Conservation (phyloP, 2,797 vertebrate species). For the Anguilla marmorata region DNA sequence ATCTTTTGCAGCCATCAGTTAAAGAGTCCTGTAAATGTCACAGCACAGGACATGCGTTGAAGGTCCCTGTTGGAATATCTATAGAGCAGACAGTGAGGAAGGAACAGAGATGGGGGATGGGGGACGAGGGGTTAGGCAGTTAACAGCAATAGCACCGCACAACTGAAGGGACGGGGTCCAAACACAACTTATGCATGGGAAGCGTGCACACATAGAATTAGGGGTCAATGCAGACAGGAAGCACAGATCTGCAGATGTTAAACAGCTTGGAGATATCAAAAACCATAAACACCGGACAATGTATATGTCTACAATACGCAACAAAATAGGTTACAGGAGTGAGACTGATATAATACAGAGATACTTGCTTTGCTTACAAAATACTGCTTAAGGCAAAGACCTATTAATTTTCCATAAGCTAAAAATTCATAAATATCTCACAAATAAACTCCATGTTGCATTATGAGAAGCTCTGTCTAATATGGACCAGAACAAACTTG, state of each 20-base stretch:
- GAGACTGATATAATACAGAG: not conserved
- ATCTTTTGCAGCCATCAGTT: constrained; percentile 22
- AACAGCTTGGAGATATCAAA: constrained; percentile 71
- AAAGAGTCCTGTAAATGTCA: constrained; percentile 32
- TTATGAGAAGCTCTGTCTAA: not conserved
- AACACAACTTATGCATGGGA: not conserved
- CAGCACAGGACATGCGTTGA: not conserved
- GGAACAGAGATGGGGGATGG: not conserved
- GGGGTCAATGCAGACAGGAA: constrained; percentile 56
- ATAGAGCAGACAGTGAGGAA: constrained; percentile 39
- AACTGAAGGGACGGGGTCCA: not conserved
- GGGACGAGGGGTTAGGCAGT: constrained; percentile 42
- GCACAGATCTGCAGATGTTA: constrained; percentile 67
- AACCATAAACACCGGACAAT: constrained; percentile 36
- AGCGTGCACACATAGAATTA: not conserved
- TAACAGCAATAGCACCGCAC: constrained; percentile 4
- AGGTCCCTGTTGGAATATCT: not conserved
- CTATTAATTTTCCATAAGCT: not conserved
- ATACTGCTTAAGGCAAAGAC: not conserved
- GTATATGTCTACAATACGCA: not conserved
- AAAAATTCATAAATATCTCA: not conserved
- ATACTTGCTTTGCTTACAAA: not conserved
- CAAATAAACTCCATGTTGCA: not conserved
- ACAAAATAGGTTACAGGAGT: not conserved
- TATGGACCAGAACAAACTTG: no score